A percentile compares a stretch with the other conserved stretches of the same genome.
Conservation (phyloP, 2,797 vertebrate species). For the Mergus octosetaceus region DNA sequence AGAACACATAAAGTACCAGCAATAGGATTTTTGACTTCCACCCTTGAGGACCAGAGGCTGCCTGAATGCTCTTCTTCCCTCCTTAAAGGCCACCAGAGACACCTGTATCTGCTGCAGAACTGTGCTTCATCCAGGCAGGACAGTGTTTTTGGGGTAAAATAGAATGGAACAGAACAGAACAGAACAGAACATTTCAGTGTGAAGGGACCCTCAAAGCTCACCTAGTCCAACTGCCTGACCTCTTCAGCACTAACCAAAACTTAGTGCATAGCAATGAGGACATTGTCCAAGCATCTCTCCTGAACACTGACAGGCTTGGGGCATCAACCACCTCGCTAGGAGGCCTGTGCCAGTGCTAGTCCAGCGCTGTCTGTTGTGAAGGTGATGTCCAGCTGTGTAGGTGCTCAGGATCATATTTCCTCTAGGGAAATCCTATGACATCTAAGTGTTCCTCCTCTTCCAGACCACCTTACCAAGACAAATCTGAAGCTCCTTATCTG, state of each 20-base stretch:
- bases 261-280: too few relatives aligned
- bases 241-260: too few relatives aligned
- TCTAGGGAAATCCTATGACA: not conserved
- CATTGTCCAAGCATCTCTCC: too few relatives aligned
- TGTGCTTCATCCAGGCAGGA: not conserved
- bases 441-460: fast-evolving
- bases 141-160: not conserved
- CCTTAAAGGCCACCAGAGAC: not conserved
- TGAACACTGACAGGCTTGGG: too few relatives aligned
- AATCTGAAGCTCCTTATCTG: not conserved
- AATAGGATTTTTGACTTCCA: not conserved
- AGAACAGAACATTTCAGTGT: too few relatives aligned
- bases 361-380: too few relatives aligned
- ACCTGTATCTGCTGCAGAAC: not conserved
- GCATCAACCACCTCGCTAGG: too few relatives aligned
- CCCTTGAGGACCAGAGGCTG: not conserved
- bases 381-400: fast-evolving
- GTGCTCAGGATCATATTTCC: not conserved
- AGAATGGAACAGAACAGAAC: too few relatives aligned
- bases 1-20: not conserved
- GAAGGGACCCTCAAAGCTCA: too few relatives aligned
- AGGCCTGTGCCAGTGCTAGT: not conserved
- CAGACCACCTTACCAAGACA: not conserved
- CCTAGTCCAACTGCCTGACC: too few relatives aligned
- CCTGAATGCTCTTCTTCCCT: not conserved